These are phyloP conservation scores for Thereva nobilitata DNA, from an alignment of 2,888 invertebrate species.

Conservation along the genomic window DNA sequence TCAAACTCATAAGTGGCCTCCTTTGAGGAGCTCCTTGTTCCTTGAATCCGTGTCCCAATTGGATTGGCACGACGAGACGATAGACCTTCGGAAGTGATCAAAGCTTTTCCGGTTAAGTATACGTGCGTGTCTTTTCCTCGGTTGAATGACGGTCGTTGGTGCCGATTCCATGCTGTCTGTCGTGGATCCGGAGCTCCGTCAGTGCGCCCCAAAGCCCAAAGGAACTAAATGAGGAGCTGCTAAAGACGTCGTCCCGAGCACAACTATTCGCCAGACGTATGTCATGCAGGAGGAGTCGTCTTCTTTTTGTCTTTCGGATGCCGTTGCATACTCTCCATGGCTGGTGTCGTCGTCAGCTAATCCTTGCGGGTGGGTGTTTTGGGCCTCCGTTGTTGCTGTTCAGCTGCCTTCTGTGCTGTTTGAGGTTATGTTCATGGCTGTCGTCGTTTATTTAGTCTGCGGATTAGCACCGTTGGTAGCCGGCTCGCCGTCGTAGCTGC, in stretches of 20 bases:
- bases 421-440: constrained; percentile 32
- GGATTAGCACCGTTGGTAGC: constrained; percentile 33
- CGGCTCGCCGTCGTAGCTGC: constrained; percentile 9
- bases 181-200: background rate
- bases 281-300: constrained; percentile 22
- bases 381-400: background rate
- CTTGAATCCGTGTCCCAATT: constrained; percentile 12
- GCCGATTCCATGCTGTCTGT: constrained; percentile 19
- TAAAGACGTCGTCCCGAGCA: constrained; percentile 6
- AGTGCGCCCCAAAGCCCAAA: constrained; percentile 8
- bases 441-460: constrained; percentile 33
- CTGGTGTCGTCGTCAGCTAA: constrained; percentile 10
- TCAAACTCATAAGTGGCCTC: constrained; percentile 11
- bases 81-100: constrained; percentile 33
- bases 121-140: constrained; percentile 15
- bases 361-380: constrained; percentile 35
- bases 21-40: background rate
- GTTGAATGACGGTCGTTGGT: constrained; percentile 7
- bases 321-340: constrained; percentile 2
- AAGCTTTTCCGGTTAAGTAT: constrained; percentile 25
- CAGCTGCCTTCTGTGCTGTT: constrained; percentile 17
- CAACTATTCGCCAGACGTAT: constrained; percentile 20
- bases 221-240: constrained; percentile 12
- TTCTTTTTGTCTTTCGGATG: constrained; percentile 10
- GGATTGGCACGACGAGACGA: constrained; percentile 28